Base-by-base conservation (phyloP, 2,888 invertebrate species). In the Philereme transversata region DNA sequence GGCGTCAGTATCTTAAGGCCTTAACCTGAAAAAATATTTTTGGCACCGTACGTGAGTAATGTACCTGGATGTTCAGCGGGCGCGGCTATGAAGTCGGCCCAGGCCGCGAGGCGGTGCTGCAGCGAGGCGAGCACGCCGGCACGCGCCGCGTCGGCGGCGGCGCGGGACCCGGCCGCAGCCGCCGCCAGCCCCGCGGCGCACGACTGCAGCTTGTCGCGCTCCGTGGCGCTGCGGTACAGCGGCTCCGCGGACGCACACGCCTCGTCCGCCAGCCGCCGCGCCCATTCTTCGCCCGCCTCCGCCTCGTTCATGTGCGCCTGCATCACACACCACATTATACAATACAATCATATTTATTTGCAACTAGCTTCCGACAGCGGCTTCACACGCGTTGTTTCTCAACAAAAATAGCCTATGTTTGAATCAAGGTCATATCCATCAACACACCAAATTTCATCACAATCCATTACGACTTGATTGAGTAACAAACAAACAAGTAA, bases 271-370 rank as follows among this genome's bases (percentile, higher is more conserved):
- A 99, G 90, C 0, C 97, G 96, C 81, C 96, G 96, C 49, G 98
- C 95, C 87, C 98, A 98, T 80, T 98, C 98, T 65, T 96, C 96
- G 72, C 98, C 97, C 49, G 96, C 95, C 80, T 99, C 98, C 7
- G 98, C 96, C 86, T 99, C 99, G 86, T 97, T 98, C 70, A 98
- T 86, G 75, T 97, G 96, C 34, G 96, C 95, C 96, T 97, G 83
- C 8, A 10, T 3, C 1, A 33, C 4, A 10, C 8, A 34, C 9
- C 22, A 22, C 11, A 34, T 9, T 6, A 47, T 5, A 9, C 34
- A 47, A 47, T 4, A 22, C 22, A 22, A 22, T 22, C 1, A 22
- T 22, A 22, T 22, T 22, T 22, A 22, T 22, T 22, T 22, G 22
- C 22, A 22, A 22, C 22, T 22, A 22, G 3, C 22, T 22, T 22